Evolutionary conservation across 30 jellyfish, hydroid and myxozoan genomes (phyloP), one percentile per base, ranked within the genome.

Genomic region (Hydractinia echinata): DNA sequence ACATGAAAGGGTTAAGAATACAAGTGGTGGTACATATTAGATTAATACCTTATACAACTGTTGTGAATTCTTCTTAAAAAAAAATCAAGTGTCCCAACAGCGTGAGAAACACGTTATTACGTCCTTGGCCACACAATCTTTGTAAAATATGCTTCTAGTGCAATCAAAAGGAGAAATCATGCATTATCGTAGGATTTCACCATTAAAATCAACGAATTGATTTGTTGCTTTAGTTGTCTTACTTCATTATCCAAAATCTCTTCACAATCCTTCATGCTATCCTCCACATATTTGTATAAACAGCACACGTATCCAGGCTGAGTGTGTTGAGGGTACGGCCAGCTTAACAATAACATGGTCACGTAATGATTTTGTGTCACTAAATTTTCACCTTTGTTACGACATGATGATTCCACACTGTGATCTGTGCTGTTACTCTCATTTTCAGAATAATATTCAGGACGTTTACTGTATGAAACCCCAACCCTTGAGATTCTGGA

Each of bases 301-400:
- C 56, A 77, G 52, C 55, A 18, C n/a, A 64, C 61, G 8, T 18
- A 53, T 30, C 30, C 55, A 8, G 60, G 21, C 30, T 30, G 19
- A 4, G 60, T 0, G 21, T 77, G 21, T 77, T 21, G 30, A 13
- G 72, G 51, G 67, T 88, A 88, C 61, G 96, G 96, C 96, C 96
- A 88, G 1, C 89, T 61, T 44, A 88, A 51, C 20, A 88, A 70
- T 69, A 88, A 78, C 51, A 88, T 79, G 14, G 96, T 88, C 68
- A 83, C 53, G 86, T 76, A 88, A 79, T 88, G 96, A 11, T 89
- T 80, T 18, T 89, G 79, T 10, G 87, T 66, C 6, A 88, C 55
- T 9, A 56, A 21, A n/a, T 13, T 64, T 13, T 44, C 74, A 64
- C 19, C 60, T 18, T 83, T 87, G 54, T 49, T 49, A 30, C 79